A percentile compares a stretch with the other conserved stretches of the same genome.
Evolutionary conservation across 2,888 invertebrate species (phyloP).

Genomic region (Pocota personata): DNA sequence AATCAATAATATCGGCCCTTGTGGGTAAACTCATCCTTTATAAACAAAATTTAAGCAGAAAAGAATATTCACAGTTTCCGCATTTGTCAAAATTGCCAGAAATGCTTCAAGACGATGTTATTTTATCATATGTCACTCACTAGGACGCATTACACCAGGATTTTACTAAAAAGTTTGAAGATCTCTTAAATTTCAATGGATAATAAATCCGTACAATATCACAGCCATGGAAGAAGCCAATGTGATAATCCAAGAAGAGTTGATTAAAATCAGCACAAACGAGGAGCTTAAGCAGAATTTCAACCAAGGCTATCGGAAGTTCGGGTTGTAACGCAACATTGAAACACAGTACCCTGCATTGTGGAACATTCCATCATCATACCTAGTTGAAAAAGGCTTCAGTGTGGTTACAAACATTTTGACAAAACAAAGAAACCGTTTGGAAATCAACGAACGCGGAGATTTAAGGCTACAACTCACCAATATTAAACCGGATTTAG

Average conservation of each 20-base stretch:
- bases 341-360: no score
- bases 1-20: neutral
- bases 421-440: neutral
- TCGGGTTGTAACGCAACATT: no score
- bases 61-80: neutral
- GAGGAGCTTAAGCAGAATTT: neutral
- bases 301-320: no score
- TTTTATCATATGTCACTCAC: no score
- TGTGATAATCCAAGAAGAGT: neutral
- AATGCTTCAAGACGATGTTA: no score
- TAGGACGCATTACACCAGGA: no score
- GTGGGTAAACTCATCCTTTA: neutral
- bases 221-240: neutral
- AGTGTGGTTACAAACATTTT: neutral
- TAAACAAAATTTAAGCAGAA: constrained; percentile 4
- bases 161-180: neutral
- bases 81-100: neutral
- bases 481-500: neutral
- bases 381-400: neutral
- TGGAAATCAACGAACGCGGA: neutral
- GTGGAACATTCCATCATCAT: neutral
- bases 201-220: neutral
- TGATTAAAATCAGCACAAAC: neutral
- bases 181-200: neutral
- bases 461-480: neutral